These are phyloP conservation scores for Papilio xuthus DNA, from an alignment of 1,140 invertebrate species.

Conservation along the genomic window DNA sequence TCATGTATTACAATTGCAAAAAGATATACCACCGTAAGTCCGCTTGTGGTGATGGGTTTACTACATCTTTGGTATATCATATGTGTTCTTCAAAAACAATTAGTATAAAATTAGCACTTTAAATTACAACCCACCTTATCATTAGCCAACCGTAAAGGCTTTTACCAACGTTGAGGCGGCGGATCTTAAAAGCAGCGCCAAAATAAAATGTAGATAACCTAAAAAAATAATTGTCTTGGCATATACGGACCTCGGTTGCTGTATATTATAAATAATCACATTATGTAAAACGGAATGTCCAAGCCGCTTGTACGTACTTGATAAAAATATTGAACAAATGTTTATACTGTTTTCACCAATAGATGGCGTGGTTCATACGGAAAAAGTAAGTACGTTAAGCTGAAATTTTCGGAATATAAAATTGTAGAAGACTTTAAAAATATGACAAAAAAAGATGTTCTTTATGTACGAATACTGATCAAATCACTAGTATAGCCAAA, in stretches of 20 bases:
- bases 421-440: neutral
- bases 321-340: neutral
- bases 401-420: neutral
- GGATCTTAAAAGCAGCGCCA: conserved; percentile 1
- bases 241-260: neutral
- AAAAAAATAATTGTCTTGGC: neutral
- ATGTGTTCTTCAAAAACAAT: neutral
- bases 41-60: neutral
- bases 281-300: neutral
- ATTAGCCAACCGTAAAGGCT: neutral
- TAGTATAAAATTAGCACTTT: conserved; percentile 9
- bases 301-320: neutral
- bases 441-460: neutral
- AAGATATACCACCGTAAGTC: neutral
- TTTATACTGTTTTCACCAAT: neutral
- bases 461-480: neutral
- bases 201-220: neutral
- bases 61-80: neutral
- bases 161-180: neutral
- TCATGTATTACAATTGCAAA: neutral
- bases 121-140: conserved; percentile 9
- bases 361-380: neutral
- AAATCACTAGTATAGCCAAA: neutral
- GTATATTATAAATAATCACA: neutral
- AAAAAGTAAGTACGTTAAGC: too few species aligned